A percentile compares a stretch with the other conserved stretches of the same genome.
Conservation (phyloP, 2,888 invertebrate species). For the Thumatha senex region DNA sequence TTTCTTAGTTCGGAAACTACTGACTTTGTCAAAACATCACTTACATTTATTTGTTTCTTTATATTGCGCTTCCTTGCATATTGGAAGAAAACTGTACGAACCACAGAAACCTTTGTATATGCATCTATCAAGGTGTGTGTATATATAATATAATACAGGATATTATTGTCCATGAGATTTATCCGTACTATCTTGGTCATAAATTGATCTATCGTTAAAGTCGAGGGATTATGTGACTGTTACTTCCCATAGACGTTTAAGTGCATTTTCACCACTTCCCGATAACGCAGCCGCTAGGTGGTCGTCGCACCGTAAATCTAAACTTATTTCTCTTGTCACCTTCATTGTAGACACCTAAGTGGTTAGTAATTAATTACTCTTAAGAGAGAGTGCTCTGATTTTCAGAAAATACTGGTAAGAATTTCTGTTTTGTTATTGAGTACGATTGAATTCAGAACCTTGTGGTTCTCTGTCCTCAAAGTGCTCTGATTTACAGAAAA, state of each 20-base stretch:
- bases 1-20: no score
- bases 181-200: not conserved
- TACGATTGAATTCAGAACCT: no score
- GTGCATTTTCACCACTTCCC: conserved; percentile 1
- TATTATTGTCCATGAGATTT: conserved; percentile 2
- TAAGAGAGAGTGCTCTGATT: not conserved
- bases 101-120: not conserved
- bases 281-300: not conserved
- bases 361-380: not conserved
- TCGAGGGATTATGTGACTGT: conserved; percentile 5
- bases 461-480: no score
- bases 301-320: not conserved
- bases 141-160: not conserved
- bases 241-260: not conserved
- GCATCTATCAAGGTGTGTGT: no score
- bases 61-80: no score
- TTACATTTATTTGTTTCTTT: no score
- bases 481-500: no score
- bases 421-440: no score
- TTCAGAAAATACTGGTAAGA: not conserved
- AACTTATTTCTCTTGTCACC: not conserved
- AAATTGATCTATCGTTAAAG: conserved; percentile 9
- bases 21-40: no score
- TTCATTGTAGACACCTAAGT: not conserved
- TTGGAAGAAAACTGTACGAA: not conserved